These are phyloP conservation scores for Cynopterus sphinx DNA, from an alignment of 2,797 vertebrate genomes.

Conservation along the genomic window DNA sequence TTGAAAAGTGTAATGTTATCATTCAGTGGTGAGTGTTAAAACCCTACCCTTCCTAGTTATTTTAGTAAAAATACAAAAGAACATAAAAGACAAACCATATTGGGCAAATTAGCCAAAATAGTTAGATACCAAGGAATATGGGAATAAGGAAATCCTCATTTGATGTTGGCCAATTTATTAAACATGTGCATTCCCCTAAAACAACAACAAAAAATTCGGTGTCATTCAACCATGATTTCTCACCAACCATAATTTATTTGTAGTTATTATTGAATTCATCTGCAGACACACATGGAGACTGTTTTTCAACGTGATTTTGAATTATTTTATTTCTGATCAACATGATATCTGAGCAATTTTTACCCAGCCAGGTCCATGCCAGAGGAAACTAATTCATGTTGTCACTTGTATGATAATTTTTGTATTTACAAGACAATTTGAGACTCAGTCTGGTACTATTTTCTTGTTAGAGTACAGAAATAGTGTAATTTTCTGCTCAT, in stretches of 20 bases:
- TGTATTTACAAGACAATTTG: conserved; percentile 54
- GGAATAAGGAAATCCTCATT: neutral
- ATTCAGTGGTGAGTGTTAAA: neutral
- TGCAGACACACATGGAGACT: neutral
- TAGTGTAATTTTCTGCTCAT: conserved; percentile 44
- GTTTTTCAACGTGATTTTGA: conserved; percentile 58
- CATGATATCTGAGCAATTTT: neutral
- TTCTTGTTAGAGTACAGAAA: conserved; percentile 39
- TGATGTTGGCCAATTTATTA: neutral
- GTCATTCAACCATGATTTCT: neutral
- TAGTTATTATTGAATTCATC: neutral
- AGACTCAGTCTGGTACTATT: conserved; percentile 45
- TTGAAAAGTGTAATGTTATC: neutral
- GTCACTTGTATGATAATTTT: conserved; percentile 62
- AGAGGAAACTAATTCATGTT: conserved; percentile 62
- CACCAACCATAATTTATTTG: neutral
- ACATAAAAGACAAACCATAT: neutral
- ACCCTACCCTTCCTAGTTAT: neutral
- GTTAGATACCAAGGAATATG: neutral
- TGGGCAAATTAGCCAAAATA: neutral
- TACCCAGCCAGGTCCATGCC: neutral
- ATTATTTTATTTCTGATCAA: neutral
- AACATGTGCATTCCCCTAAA: neutral
- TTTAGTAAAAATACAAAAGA: neutral
- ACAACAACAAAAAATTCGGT: neutral